Percentiles rank a stretch among this genome's conserved stretches.
phyloP scores from a whole-genome alignment of 2,888 invertebrate genomes.

The Autographa gamma region DNA sequence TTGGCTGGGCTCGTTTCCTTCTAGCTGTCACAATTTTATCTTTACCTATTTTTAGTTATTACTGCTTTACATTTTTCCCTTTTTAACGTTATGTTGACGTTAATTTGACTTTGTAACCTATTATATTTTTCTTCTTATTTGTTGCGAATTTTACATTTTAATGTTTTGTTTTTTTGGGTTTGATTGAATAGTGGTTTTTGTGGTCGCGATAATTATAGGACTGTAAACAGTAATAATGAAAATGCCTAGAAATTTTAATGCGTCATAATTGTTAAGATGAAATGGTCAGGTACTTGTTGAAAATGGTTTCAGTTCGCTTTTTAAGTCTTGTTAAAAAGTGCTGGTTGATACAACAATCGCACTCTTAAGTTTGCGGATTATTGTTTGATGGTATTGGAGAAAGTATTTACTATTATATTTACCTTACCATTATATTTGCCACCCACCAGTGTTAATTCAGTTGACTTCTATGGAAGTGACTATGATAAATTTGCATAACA shows the following conservation, averaged over 20 bases:
- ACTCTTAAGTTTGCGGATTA: neutral
- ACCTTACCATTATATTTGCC: neutral
- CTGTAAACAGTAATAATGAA: too few species aligned
- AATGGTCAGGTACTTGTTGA: neutral
- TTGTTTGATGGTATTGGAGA: neutral
- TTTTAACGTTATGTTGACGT: slow-evolving; percentile 65
- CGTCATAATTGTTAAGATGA: too few species aligned
- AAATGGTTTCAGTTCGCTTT: neutral
- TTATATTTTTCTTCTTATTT: slow-evolving; percentile 25
- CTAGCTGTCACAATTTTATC: slow-evolving; percentile 80
- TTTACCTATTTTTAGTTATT: slow-evolving; percentile 76
- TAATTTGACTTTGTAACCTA: slow-evolving; percentile 64
- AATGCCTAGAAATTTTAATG: too few species aligned
- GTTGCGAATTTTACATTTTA: slow-evolving; percentile 14
- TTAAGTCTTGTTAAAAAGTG: too few species aligned
- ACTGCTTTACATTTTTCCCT: slow-evolving; percentile 69
- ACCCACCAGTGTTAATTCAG: neutral
- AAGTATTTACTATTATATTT: neutral
- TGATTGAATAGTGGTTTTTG: neutral
- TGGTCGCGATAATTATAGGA: too few species aligned
- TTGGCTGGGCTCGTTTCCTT: slow-evolving; percentile 75
- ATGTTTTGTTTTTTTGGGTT: neutral
- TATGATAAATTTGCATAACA: slow-evolving; percentile 11
- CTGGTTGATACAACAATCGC: neutral
- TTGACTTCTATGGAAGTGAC: neutral